Percentiles rank a stretch among this genome's conserved stretches.
Evolutionary conservation across 2,797 vertebrate species (phyloP).

Genomic region (Lemur catta): DNA sequence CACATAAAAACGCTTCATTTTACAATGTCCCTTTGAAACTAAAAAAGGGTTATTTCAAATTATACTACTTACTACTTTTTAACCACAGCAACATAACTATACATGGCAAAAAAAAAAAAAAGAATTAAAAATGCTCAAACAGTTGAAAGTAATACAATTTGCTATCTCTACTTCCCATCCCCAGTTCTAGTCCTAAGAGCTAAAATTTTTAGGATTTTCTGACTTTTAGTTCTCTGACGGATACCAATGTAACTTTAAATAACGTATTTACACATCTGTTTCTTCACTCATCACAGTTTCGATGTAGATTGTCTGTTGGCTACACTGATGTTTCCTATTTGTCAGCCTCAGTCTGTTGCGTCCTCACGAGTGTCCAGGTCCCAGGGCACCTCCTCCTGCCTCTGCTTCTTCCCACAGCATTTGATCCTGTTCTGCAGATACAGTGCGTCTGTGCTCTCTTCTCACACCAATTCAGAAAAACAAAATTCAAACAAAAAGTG

Average conservation of each 20-base stretch:
- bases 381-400: too few relatives aligned
- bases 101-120: neutral
- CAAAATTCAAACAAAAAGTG: neutral
- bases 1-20: neutral
- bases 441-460: neutral
- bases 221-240: neutral
- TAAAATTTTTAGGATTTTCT: neutral
- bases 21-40: neutral
- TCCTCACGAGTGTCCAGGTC: neutral
- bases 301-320: neutral
- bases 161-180: rapidly evolving
- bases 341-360: neutral
- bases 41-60: neutral
- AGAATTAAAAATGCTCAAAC: neutral
- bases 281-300: too few relatives aligned
- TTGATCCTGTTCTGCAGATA: neutral
- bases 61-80: neutral
- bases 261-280: neutral
- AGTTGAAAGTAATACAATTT: neutral
- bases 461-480: neutral
- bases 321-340: too few relatives aligned
- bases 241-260: neutral
- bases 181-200: neutral
- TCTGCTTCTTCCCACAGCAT: rapidly evolving
- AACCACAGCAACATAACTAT: neutral